Percentiles rank a stretch among this genome's conserved stretches.
Evolutionary conservation across 2,113 vertebrate species (phyloP).

Genomic region (Vidua macroura): DNA sequence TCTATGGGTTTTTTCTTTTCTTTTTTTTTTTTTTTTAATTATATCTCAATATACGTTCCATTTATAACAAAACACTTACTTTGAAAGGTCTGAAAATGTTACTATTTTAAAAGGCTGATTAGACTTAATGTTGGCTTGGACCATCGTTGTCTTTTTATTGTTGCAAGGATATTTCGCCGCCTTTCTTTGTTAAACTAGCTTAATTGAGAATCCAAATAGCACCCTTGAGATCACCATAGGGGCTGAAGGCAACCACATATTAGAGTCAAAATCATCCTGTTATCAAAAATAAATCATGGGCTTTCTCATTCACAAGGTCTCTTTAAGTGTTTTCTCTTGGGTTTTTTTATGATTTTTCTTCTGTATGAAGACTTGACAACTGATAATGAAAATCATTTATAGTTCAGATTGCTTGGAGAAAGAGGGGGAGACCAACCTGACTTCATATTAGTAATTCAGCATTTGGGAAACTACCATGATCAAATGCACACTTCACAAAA

Average conservation of each 20-base stretch:
- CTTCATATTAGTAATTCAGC: background rate
- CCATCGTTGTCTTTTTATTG: constrained; percentile 3
- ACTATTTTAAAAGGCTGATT: background rate
- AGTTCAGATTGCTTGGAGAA: background rate
- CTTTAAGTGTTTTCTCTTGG: background rate
- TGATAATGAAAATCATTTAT: constrained; percentile 14
- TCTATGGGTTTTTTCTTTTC: rapidly evolving
- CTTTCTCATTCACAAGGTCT: background rate
- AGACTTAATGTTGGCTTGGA: background rate
- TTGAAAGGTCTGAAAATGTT: background rate
- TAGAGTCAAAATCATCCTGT: background rate
- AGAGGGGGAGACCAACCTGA: background rate
- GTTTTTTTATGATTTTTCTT: background rate
- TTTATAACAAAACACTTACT: background rate
- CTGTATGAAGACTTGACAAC: background rate
- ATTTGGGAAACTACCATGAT: background rate
- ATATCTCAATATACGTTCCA: background rate
- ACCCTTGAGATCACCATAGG: background rate
- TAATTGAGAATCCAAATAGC: constrained; percentile 16
- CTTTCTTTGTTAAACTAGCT: constrained; percentile 16
- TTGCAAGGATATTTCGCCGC: background rate
- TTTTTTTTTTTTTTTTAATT: background rate
- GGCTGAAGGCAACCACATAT: background rate
- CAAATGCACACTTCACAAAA: constrained; percentile 1
- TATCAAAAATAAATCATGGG: constrained; percentile 14